Evolutionary conservation across 2,797 vertebrate genomes (phyloP), one percentile per base, ranked within the genome.

Genomic region (Fundulus diaphanus): DNA sequence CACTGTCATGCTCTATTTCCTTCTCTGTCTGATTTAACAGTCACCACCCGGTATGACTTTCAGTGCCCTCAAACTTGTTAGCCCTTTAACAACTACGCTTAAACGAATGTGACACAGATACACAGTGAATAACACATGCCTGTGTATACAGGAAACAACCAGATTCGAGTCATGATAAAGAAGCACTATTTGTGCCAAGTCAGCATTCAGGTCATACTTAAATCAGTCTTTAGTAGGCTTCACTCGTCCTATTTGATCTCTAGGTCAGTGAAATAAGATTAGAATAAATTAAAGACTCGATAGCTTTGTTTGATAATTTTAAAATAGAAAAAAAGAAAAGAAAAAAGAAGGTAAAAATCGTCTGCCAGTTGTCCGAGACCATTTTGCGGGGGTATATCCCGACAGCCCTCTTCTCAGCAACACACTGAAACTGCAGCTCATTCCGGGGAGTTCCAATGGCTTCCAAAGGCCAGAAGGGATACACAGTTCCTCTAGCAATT

Each of bases 31-130:
- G 70, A 86, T 56, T 54, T 24, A 83, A 73, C 71, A 75, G 77
- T 71, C 79, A 78, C 80, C 61, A 83, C 71, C 70, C 48, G 46
- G 68, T 81, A n/a, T 71, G 82, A 82, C 82, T 83, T 82, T 76
- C 67, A 78, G 67, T 66, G 56, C 68, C 78, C 48, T 76, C 20
- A 86, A 84, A 79, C 76, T 80, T 85, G 79, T 87, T 85, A 76
- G 81, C 73, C 75, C 82, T 85, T 82, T 75, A 76, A 79, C 49
- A 75, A 69, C 71, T 84, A 69, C 76, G 76, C 75, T 70, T 67
- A 79, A 84, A 82, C 80, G 3, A 88, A 72, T 71, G 52, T 80
- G 81, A 84, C 80, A 81, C 22, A 48, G 49, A 77, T 31, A 44
- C 52, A 65, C 35, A 42, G 18, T n/a, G n/a, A 67, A 71, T 37